A percentile compares a stretch with the other conserved stretches of the same genome.
phyloP scores from a whole-genome alignment of 2,797 vertebrate species.

The Pangasius sanitwongsei region DNA sequence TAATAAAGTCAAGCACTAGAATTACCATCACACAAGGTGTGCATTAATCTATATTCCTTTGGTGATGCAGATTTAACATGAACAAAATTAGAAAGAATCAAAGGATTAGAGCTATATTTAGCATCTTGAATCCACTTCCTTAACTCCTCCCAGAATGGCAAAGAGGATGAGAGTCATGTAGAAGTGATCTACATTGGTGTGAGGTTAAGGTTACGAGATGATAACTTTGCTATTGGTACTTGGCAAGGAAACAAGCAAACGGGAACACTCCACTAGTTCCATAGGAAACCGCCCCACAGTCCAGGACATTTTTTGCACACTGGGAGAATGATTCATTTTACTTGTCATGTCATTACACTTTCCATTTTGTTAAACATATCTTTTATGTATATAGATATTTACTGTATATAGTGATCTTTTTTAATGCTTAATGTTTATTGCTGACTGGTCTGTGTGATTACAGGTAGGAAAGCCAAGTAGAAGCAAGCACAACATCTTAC shows the following conservation, averaged over 20 bases:
- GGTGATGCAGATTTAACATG: not conserved
- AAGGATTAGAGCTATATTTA: not conserved
- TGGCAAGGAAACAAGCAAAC: not conserved
- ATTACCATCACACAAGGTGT: not conserved
- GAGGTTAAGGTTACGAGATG: not conserved
- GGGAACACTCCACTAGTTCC: not conserved
- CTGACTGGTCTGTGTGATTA: constrained; percentile 37
- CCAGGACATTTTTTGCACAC: not conserved
- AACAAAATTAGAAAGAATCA: not conserved
- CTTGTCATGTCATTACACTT: too few relatives aligned
- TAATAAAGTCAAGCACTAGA: not conserved
- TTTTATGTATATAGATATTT: not conserved
- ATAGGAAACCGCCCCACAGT: not conserved
- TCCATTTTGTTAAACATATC: not conserved
- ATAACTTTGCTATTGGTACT: not conserved
- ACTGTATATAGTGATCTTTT: not conserved
- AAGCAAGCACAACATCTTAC: constrained; percentile 97
- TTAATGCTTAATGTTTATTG: not conserved
- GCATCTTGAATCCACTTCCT: not conserved
- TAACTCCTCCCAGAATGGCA: not conserved
- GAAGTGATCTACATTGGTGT: not conserved
- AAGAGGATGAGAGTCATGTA: not conserved
- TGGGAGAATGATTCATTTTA: not conserved
- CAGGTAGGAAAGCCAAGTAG: constrained; percentile 99
- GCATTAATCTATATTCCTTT: not conserved